phyloP scores from a whole-genome alignment of 2,888 invertebrate species.

The Leucoptera coffeella region DNA sequence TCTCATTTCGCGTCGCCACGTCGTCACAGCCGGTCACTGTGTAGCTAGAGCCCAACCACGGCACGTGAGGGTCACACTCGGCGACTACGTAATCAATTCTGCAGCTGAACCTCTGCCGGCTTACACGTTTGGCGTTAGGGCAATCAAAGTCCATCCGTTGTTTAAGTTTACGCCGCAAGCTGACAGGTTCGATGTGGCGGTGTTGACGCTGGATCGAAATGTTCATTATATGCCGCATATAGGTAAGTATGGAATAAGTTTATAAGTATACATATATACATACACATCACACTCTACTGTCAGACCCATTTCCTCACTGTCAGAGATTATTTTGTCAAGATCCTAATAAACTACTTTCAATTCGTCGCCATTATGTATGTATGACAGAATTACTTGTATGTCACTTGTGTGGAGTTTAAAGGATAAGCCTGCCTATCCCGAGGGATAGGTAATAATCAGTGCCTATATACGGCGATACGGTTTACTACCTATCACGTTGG shows the following conservation, averaged over 20 bases:
- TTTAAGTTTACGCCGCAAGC: constrained; percentile 92
- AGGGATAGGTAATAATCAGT: too few species aligned
- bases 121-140: constrained; percentile 86
- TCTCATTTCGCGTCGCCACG: constrained; percentile 82
- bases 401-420: too few species aligned
- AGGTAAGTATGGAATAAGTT: constrained; percentile 23
- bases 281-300: too few species aligned
- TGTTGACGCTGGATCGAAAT: constrained; percentile 76
- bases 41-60: constrained; percentile 86
- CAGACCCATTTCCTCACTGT: too few species aligned
- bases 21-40: constrained; percentile 92
- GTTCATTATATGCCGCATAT: constrained; percentile 91
- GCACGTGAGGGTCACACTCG: constrained; percentile 86
- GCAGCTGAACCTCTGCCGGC: constrained; percentile 87
- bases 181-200: constrained; percentile 86
- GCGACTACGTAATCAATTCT: constrained; percentile 91
- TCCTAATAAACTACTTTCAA: too few species aligned
- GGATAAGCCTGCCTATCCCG: too few species aligned
- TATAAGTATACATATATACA: background rate
- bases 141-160: constrained; percentile 60
- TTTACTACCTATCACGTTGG: too few species aligned
- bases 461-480: too few species aligned
- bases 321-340: too few species aligned
- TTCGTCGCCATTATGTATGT: too few species aligned
- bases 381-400: too few species aligned